These are phyloP conservation scores for Halyomorpha halys DNA, from an alignment of 1,140 invertebrate genomes.

Conservation along the genomic window DNA sequence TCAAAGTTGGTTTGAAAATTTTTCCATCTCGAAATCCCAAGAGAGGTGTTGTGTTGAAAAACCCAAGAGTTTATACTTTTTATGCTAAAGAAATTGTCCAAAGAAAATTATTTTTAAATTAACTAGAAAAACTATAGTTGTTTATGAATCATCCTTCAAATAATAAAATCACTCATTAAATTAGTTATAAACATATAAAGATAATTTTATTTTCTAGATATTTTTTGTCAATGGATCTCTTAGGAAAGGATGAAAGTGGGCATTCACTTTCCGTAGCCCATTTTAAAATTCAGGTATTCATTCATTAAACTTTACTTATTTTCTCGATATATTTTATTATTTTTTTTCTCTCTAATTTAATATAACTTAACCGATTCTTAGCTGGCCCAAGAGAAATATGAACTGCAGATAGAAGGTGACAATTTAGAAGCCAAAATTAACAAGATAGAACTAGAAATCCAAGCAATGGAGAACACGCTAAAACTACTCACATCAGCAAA, in stretches of 20 bases:
- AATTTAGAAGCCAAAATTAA: slow-evolving; percentile 52
- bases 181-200: too few relatives aligned
- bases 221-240: slow-evolving; percentile 31
- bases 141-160: too few relatives aligned
- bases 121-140: too few relatives aligned
- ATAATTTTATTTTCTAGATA: too few relatives aligned
- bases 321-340: background rate
- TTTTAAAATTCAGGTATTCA: slow-evolving; percentile 49
- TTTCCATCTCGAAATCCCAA: too few relatives aligned
- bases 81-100: too few relatives aligned
- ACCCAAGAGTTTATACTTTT: too few relatives aligned
- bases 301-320: background rate
- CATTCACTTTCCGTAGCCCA: slow-evolving; percentile 49
- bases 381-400: slow-evolving; percentile 52
- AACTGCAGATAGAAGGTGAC: slow-evolving; percentile 53
- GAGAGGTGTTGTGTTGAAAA: too few relatives aligned
- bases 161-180: too few relatives aligned
- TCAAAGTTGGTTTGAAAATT: too few relatives aligned
- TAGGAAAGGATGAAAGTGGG: slow-evolving; percentile 49
- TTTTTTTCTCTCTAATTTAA: background rate
- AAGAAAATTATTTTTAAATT: too few relatives aligned
- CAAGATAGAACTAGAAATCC: slow-evolving; percentile 56
- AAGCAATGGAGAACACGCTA: slow-evolving; percentile 62
- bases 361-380: slow-evolving; percentile 23
- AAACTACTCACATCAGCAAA: slow-evolving; percentile 56